Evolutionary conservation across 2,113 vertebrate species (phyloP).

Genomic region (Pelusios castaneus): DNA sequence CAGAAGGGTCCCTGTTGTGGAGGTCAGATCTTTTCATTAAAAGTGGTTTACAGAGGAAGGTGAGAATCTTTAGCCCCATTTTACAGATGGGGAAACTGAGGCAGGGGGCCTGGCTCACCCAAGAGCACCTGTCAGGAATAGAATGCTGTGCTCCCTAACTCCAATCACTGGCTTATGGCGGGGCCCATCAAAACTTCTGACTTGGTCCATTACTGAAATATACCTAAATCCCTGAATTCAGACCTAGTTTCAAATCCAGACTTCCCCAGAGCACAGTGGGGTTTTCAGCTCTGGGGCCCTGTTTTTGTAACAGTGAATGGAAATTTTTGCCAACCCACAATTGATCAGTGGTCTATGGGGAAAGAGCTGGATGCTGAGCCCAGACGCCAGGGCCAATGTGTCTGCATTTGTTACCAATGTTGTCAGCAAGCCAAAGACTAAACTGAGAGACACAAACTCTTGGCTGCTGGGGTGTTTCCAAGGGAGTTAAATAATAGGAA

Average conservation of each 20-base stretch:
- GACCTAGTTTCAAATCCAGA: background rate
- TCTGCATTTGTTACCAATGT: background rate
- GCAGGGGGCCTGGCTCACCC: accelerated
- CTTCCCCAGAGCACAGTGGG: background rate
- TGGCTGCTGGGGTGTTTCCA: too few species aligned
- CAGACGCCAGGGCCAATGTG: background rate
- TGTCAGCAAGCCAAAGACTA: background rate
- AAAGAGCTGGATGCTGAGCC: background rate
- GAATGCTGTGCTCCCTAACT: background rate
- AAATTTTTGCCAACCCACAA: background rate
- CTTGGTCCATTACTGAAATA: background rate
- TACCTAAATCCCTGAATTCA: accelerated
- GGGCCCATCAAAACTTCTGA: background rate
- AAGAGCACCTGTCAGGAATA: background rate
- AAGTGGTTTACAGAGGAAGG: background rate
- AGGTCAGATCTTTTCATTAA: background rate
- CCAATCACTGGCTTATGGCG: background rate
- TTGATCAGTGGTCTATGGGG: background rate
- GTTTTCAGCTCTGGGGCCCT: background rate
- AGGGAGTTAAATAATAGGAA: background rate
- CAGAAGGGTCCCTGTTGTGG: accelerated
- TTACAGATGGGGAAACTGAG: accelerated
- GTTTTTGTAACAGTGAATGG: background rate
- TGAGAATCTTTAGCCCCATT: accelerated
- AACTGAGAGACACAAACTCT: background rate